Percentiles rank a stretch among this genome's conserved stretches.
These are phyloP conservation scores for Aquatica leii DNA, from an alignment of 2,888 invertebrate species.

Conservation along the genomic window DNA sequence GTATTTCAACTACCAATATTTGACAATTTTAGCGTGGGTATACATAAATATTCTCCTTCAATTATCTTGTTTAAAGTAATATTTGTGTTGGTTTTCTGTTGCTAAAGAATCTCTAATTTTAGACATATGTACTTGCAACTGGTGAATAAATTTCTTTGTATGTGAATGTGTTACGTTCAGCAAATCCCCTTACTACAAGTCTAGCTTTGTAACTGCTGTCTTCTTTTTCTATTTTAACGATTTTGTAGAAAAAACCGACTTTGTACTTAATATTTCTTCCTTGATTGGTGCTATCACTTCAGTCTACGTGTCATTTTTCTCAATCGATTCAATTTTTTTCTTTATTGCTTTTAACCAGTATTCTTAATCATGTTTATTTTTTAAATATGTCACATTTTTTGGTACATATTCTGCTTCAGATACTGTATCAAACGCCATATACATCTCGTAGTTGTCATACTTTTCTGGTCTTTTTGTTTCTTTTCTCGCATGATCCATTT, in stretches of 20 bases:
- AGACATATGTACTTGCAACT: conserved; percentile 44
- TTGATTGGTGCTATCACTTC: conserved; percentile 16
- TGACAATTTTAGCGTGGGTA: too few relatives aligned
- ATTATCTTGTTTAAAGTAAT: too few relatives aligned
- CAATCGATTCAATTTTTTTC: conserved; percentile 37
- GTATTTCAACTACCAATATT: too few relatives aligned
- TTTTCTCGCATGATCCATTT: conserved; percentile 12
- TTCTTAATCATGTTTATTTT: conserved; percentile 33
- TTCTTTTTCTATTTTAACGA: conserved; percentile 38
- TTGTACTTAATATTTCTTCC: conserved; percentile 37
- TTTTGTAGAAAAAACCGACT: conserved; percentile 42
- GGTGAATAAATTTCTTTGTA: conserved; percentile 48
- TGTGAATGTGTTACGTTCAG: conserved; percentile 40
- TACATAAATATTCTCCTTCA: too few relatives aligned
- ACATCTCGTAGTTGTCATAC: conserved; percentile 40
- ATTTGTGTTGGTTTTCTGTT: conserved; percentile 46
- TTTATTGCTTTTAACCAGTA: conserved; percentile 36
- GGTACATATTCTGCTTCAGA: conserved; percentile 35
- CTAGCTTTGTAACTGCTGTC: conserved; percentile 44
- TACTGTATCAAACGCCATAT: conserved; percentile 39
- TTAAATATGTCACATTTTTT: conserved; percentile 27
- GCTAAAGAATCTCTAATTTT: conserved; percentile 44
- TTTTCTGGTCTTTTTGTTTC: conserved; percentile 10
- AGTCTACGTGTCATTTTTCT: conserved; percentile 38
- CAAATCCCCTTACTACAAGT: conserved; percentile 49